Evolutionary conservation across 2,797 vertebrate species (phyloP), one percentile per base, ranked within the genome.

Genomic region (Cichlasoma orientale): DNA sequence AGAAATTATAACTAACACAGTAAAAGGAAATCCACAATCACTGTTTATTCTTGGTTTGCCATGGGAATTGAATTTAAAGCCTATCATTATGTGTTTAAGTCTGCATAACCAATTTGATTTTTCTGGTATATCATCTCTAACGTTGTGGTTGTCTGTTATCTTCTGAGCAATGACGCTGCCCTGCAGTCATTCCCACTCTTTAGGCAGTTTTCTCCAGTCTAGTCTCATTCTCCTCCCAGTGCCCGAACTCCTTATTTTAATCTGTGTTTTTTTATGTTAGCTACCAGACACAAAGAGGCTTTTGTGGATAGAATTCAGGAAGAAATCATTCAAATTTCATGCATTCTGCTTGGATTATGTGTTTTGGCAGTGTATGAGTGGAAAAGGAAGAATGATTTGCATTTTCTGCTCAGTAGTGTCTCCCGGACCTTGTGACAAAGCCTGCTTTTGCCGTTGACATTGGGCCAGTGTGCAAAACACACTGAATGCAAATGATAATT

Each of bases 241-340:
- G 50, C 81, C 77, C 74, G 47, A 82, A 83, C 78, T 83, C 68
- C 70, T 75, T 85, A 78, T 70, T 86, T 82, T 79, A 86, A 90
- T 90, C 58, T 88, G 70, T 85, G 79, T 89, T 91, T 88, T 80
- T 78, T 55, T 1, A 78, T 88, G 89, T 89, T 87, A 78, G 82
- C 85, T 75, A 56, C 58, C 57, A 38, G 69, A 75, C 84, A 95
- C 91, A 95, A 94, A 93, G 90, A 87, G 33, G 86, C 87, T 90
- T 93, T 95, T 95, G 92, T 95, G 82, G 61, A 56, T 81, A 80
- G 61, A 79, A 90, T 83, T 91, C 81, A 78, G 81, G 68, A 75
- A 90, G 85, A 93, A 94, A 93, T 94, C 85, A 89, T 93, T 92
- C 23, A 86, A 69, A 95, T 94, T 94, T 93, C 87, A 92, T 90